These are phyloP conservation scores for Argynnis bischoffii DNA, from an alignment of 2,888 invertebrate genomes.

Conservation along the genomic window DNA sequence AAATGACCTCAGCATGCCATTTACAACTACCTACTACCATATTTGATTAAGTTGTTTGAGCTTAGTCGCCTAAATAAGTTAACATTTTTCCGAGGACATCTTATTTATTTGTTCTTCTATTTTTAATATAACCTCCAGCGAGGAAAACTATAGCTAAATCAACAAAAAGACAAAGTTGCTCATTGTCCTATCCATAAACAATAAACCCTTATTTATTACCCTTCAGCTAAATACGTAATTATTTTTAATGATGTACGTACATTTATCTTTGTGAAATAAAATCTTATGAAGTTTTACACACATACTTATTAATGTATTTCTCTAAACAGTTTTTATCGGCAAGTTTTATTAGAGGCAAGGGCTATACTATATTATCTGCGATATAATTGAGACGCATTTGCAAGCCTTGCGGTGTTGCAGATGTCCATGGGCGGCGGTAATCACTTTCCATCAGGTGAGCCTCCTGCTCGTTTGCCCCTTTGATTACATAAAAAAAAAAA, in stretches of 20 bases:
- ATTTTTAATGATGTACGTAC: not conserved
- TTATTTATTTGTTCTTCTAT: constrained; percentile 5
- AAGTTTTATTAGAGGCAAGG: too few relatives aligned
- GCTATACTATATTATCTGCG: too few relatives aligned
- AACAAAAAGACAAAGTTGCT: not conserved
- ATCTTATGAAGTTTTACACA: not conserved
- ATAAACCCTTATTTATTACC: constrained; percentile 10
- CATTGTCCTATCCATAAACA: constrained; percentile 10
- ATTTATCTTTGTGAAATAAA: constrained; percentile 1
- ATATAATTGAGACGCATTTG: too few relatives aligned
- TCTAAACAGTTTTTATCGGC: too few relatives aligned
- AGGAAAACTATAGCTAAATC: constrained; percentile 5
- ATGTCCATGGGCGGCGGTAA: too few relatives aligned
- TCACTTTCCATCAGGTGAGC: too few relatives aligned
- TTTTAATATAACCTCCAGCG: constrained; percentile 1
- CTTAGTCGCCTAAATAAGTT: constrained; percentile 23
- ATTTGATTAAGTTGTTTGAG: constrained; percentile 28
- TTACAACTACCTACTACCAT: constrained; percentile 33
- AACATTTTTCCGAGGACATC: constrained; percentile 31
- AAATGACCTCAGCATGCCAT: constrained; percentile 28
- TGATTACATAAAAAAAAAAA: too few relatives aligned
- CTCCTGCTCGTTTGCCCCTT: too few relatives aligned
- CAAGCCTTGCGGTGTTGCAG: too few relatives aligned
- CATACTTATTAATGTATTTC: too few relatives aligned
- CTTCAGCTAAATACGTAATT: not conserved